Evolutionary conservation across 2,888 invertebrate species (phyloP), one percentile per base, ranked within the genome.

Genomic region (Conus canariensis): DNA sequence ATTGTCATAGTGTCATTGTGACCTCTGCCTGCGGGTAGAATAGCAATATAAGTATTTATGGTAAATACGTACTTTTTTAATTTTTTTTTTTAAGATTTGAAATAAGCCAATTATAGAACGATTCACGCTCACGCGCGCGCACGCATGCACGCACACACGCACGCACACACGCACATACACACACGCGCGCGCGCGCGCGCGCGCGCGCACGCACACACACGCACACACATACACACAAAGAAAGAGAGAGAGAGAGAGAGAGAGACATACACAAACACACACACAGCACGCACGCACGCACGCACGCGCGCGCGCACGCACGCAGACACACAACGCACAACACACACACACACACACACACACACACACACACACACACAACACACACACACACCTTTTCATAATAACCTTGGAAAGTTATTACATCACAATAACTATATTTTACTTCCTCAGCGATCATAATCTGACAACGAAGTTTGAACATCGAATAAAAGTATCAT

Each of bases 331-430:
- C 82, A 82, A 70, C 70, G 7, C 70, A 70, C 4, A 14, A 80
- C 80, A 80, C 80, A 80, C 80, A 80, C 80, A 80, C 80, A 80
- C 80, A 80, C 80, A 80, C 80, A 80, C 80, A 45, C 80, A 45
- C 80, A 45, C 80, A 45, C 80, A 45, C 80, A 45, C 80, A 45
- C 80, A 80, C 30, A 70, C 70, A 70, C 22, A 70, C 70, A 70
- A 22, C 80, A 14, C 30, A 80, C 25, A 45, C 30, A 30, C 25
- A 80, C 80, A 25, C 7, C 19, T 22, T 22, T 70, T 70, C 1
- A 16, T 70, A 7, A 22, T 45, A 64, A 14, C 16, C 60, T 16
- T 64, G 16, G 60, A 64, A 10, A 10, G 60, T 1, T 10, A 64
- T 10, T 64, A 6, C 16, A 14, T 64, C 60, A 1, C 12, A 16